A percentile compares a stretch with the other conserved stretches of the same genome.
phyloP scores from a whole-genome alignment of 92 coral and sea anemone species.

The Chrysogorgia sp. region DNA sequence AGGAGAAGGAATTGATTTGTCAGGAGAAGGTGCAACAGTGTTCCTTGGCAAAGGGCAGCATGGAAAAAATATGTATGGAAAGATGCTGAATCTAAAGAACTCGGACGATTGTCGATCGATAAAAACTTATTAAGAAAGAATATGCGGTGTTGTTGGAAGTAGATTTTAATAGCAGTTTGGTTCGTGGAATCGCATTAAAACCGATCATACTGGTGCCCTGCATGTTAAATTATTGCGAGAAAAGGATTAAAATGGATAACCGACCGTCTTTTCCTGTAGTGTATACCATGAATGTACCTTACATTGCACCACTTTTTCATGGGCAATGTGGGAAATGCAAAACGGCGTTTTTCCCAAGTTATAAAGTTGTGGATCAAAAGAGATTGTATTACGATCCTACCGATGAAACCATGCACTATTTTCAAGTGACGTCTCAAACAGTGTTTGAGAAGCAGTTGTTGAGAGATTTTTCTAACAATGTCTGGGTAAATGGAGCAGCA shows the following conservation, averaged over 20 bases:
- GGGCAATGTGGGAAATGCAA: conserved; percentile 21
- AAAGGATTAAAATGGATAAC: conserved; percentile 26
- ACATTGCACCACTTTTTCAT: neutral
- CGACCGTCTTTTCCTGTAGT: conserved; percentile 41
- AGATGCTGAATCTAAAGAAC: neutral
- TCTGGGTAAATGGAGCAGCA: conserved; percentile 74
- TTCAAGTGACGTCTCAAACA: conserved; percentile 73
- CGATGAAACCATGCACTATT: conserved; percentile 30
- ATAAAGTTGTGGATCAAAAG: conserved; percentile 31
- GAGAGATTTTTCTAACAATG: conserved; percentile 64
- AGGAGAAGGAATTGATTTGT: no score
- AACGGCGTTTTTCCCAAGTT: conserved; percentile 56
- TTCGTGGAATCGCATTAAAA: conserved; percentile 46
- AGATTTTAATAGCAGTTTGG: neutral
- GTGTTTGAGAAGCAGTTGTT: conserved; percentile 66
- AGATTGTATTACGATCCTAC: conserved; percentile 50
- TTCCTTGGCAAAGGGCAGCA: no score
- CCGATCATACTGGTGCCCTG: conserved; percentile 57
- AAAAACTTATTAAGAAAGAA: conserved; percentile 1
- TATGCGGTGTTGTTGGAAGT: neutral
- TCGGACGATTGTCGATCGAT: neutral
- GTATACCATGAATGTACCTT: neutral
- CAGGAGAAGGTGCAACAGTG: no score
- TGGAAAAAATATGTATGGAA: neutral
- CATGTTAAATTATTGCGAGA: conserved; percentile 47